Conservation (phyloP, 2,797 vertebrate species). For the Cossypha caffra region DNA sequence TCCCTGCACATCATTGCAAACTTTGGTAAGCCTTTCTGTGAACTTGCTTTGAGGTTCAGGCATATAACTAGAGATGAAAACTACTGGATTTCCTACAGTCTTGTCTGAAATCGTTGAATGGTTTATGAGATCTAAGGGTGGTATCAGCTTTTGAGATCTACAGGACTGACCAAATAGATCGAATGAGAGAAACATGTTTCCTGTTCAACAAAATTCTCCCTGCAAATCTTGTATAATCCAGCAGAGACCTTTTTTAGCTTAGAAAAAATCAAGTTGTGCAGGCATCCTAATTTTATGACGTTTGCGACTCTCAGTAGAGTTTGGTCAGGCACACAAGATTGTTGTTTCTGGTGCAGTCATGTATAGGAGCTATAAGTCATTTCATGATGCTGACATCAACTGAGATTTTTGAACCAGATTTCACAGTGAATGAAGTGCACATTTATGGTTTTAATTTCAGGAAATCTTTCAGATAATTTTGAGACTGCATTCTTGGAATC, state of each 20-base stretch:
- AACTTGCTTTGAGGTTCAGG: neutral
- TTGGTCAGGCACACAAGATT: neutral
- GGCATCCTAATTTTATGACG: neutral
- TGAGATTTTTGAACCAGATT: constrained; percentile 7
- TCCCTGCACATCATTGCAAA: neutral
- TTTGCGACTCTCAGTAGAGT: neutral
- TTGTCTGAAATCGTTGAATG: neutral
- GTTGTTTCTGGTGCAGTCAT: neutral
- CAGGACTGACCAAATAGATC: neutral
- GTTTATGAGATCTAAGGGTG: neutral
- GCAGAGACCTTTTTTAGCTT: neutral
- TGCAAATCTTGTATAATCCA: neutral
- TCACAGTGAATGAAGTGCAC: neutral
- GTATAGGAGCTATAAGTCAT: neutral
- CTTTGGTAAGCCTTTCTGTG: neutral
- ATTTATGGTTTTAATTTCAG: constrained; percentile 39
- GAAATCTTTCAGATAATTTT: constrained; percentile 5
- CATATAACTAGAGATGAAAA: neutral
- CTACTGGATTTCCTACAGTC: neutral
- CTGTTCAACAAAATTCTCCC: neutral
- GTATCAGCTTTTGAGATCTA: neutral
- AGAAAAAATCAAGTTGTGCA: neutral
- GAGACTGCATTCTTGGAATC: neutral
- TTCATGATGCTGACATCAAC: neutral
- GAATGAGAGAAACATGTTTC: neutral